These are phyloP conservation scores for Tinamus guttatus DNA, from an alignment of 2,113 vertebrate species.

Conservation along the genomic window DNA sequence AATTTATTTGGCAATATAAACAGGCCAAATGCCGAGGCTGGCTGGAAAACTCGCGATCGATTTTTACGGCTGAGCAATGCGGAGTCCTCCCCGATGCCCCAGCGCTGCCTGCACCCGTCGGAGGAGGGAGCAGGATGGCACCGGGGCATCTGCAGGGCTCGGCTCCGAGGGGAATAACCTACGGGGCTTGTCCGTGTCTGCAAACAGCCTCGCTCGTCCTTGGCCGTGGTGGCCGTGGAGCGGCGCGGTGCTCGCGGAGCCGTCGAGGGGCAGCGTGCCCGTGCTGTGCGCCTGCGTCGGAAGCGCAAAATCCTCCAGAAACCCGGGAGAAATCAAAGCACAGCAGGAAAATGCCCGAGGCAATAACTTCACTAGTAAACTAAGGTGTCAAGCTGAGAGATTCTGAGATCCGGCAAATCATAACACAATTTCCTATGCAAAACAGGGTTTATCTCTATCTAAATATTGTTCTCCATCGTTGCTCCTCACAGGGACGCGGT, in stretches of 20 bases:
- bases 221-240: too few relatives aligned
- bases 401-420: slow-evolving; percentile 57
- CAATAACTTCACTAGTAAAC: slow-evolving; percentile 71
- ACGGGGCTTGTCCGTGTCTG: too few relatives aligned
- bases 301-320: slow-evolving; percentile 52
- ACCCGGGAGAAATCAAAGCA: slow-evolving; percentile 15
- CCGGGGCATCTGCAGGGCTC: too few relatives aligned
- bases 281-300: too few relatives aligned
- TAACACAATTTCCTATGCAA: slow-evolving; percentile 79
- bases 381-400: slow-evolving; percentile 64
- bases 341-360: slow-evolving; percentile 69
- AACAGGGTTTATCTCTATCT: slow-evolving; percentile 74
- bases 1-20: slow-evolving; percentile 66
- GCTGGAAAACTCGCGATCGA: slow-evolving; percentile 16
- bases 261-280: too few relatives aligned
- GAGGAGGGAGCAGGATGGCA: too few relatives aligned
- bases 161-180: too few relatives aligned
- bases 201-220: too few relatives aligned
- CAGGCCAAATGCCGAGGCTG: slow-evolving; percentile 54
- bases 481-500: slow-evolving; percentile 72
- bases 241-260: too few relatives aligned
- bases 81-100: not conserved
- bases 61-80: not conserved
- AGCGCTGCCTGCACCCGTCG: too few relatives aligned
- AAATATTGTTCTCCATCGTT: slow-evolving; percentile 76